Evolutionary conservation across 2,888 invertebrate genomes (phyloP).

Genomic region (Dryobota labecula): DNA sequence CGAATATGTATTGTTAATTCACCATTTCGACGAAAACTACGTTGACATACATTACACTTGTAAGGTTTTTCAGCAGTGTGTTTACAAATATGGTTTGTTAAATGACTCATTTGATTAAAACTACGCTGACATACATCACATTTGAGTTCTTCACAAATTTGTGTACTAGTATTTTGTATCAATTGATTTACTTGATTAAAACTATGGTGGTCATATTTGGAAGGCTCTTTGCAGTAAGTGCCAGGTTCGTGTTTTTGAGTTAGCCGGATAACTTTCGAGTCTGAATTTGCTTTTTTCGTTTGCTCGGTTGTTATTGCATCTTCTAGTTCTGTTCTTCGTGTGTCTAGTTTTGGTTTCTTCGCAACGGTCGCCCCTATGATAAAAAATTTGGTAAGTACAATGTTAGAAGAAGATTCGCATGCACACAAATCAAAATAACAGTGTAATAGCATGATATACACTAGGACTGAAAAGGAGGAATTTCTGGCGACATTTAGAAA

Average conservation of each 20-base stretch:
- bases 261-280: not conserved
- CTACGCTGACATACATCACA: not conserved
- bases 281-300: not conserved
- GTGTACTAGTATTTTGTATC: not conserved
- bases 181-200: too few species aligned
- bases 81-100: not conserved
- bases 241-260: too few species aligned
- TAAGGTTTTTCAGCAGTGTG: not conserved
- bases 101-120: not conserved
- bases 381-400: not conserved
- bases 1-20: not conserved
- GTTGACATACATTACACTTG: not conserved
- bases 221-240: not conserved
- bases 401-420: not conserved
- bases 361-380: not conserved
- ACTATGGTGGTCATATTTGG: not conserved
- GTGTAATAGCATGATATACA: not conserved
- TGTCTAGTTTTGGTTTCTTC: not conserved
- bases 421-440: not conserved
- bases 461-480: not conserved
- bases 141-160: not conserved
- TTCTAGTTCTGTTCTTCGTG: not conserved
- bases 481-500: not conserved
- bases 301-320: not conserved
- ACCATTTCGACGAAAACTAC: not conserved